Evolutionary conservation across 2,113 vertebrate genomes (phyloP).

Genomic region (Copsychus sechellarum): DNA sequence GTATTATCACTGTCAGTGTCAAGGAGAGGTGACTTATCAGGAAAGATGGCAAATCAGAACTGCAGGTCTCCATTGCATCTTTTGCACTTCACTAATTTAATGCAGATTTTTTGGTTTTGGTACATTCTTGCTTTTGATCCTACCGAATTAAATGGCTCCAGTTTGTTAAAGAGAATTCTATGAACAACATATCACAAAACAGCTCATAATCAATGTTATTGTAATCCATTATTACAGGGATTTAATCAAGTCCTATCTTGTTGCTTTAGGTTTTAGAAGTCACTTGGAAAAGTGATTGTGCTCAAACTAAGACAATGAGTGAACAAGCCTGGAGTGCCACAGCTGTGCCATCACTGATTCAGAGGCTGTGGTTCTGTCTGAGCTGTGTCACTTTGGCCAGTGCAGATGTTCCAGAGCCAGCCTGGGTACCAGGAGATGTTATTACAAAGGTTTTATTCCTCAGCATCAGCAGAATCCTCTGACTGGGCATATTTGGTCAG

Average conservation of each 20-base stretch:
- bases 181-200: background rate
- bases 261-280: background rate
- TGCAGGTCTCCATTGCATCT: background rate
- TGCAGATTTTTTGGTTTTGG: background rate
- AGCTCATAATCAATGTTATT: background rate
- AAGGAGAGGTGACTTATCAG: background rate
- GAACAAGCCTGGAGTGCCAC: background rate
- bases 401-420: background rate
- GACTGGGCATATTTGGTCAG: background rate
- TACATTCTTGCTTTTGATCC: background rate
- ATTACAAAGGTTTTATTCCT: background rate
- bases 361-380: background rate
- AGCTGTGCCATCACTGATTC: background rate
- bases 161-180: background rate
- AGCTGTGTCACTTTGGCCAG: background rate
- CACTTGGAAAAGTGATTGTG: background rate
- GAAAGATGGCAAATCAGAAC: background rate
- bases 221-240: background rate
- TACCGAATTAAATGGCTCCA: background rate
- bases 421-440: background rate
- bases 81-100: background rate
- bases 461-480: background rate
- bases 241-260: background rate
- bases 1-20: background rate
- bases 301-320: background rate